Percentiles rank a stretch among this genome's conserved stretches.
Evolutionary conservation across 1,140 invertebrate species (phyloP).

Genomic region (Drosophila lowei): DNA sequence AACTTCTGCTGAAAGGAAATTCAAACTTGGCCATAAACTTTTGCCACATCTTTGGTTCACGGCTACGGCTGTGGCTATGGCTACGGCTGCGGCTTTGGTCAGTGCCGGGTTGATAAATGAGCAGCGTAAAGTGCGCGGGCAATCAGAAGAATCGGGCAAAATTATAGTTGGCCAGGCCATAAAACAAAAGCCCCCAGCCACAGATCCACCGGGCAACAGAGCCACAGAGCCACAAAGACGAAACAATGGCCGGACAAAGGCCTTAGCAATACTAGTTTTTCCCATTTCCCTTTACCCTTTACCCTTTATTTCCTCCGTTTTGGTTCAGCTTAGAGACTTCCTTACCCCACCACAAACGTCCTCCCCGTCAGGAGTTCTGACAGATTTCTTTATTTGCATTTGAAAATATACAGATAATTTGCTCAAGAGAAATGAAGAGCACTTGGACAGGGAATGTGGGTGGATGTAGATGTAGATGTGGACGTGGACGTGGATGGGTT

Average conservation of each 20-base stretch:
- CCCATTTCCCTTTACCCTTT: neutral
- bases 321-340: slow-evolving; percentile 15
- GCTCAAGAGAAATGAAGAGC: slow-evolving; percentile 16
- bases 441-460: neutral
- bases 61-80: neutral
- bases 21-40: slow-evolving; percentile 80
- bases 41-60: slow-evolving; percentile 52
- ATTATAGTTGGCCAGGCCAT: slow-evolving; percentile 67
- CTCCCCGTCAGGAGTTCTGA: slow-evolving; percentile 31
- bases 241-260: slow-evolving; percentile 61
- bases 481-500: neutral
- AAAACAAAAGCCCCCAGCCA: slow-evolving; percentile 54
- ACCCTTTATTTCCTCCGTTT: neutral
- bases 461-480: neutral
- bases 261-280: slow-evolving; percentile 40
- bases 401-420: slow-evolving; percentile 41
- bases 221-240: slow-evolving; percentile 28
- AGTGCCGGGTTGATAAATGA: slow-evolving; percentile 69
- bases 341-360: neutral
- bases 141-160: slow-evolving; percentile 78
- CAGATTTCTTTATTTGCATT: slow-evolving; percentile 50
- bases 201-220: neutral
- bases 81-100: slow-evolving; percentile 50
- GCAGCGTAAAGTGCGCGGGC: slow-evolving; percentile 62
- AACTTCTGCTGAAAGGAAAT: slow-evolving; percentile 54